phyloP scores from a whole-genome alignment of 2,113 vertebrate species.

The Hylia prasina region DNA sequence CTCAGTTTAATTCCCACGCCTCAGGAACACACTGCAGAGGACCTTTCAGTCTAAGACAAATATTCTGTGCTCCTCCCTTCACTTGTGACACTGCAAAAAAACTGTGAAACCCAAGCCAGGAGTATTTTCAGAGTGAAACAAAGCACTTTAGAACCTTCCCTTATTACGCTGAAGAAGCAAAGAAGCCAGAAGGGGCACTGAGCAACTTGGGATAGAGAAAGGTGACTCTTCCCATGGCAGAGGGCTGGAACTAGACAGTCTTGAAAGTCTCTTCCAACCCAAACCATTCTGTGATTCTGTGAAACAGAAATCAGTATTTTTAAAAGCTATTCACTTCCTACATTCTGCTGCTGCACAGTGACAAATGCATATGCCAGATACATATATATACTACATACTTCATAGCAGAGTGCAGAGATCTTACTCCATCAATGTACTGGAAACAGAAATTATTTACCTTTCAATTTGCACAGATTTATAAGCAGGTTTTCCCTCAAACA shows the following conservation, averaged over 20 bases:
- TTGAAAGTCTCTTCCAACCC: background rate
- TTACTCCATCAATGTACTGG: background rate
- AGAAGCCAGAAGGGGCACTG: background rate
- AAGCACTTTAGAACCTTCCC: background rate
- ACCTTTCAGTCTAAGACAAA: background rate
- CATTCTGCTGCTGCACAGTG: background rate
- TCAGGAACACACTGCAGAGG: background rate
- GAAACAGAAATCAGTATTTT: background rate
- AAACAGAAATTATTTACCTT: background rate
- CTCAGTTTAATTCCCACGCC: background rate
- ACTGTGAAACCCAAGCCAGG: background rate
- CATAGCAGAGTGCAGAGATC: background rate
- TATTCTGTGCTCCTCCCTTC: background rate
- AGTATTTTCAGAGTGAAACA: background rate
- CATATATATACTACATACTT: background rate
- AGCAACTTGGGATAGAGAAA: background rate
- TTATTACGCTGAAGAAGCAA: background rate
- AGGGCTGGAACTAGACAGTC: background rate
- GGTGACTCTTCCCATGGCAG: background rate
- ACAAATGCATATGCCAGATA: background rate
- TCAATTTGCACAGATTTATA: background rate
- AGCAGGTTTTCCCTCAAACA: background rate
- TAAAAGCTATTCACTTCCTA: background rate
- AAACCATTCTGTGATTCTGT: background rate
- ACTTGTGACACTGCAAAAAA: background rate